Base-by-base conservation (phyloP, 23 tunicate species). In the Styela plicata region DNA sequence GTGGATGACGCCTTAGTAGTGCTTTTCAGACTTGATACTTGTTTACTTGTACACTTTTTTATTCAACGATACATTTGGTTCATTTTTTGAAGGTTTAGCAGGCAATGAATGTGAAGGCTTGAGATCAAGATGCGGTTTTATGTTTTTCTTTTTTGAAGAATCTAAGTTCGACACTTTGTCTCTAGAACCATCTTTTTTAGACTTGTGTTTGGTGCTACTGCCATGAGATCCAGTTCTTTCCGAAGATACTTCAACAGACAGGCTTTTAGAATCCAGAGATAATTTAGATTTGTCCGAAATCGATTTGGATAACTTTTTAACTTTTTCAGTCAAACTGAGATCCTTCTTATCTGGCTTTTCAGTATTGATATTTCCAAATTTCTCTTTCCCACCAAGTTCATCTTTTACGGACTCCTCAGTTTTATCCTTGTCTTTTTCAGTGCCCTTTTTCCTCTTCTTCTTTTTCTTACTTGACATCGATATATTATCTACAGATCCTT, bases 41-140 rank as follows among this genome's bases (percentile, higher is more conserved):
- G 57, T 44, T 44, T 44, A 44, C 57, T 44, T 44, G 57, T 5
- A 44, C 57, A 5, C 13, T 44, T 44, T 13, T 44, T 44, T 5
- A 13, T 44, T 44, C 57, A 7, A 44, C n/a, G n/a, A n/a, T 18
- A 24, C 27, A 68, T 24, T 31, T 29, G 34, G 5, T 17, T 3
- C 77, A 21, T 31, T 29, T 30, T 71, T 71, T 31, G 36, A 26
- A 24, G 70, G 7, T 22, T 33, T 28, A 21, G 3, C 36, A 5
- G 77, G 77, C 17, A 34, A 33, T 21, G 77, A 71, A 71, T 71
- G 77, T 3, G 77, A 71, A 34, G 17, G 36, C 17, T 71, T 71
- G 35, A 71, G 77, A 71, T 71, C 77, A 32, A 16, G 17, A 30
- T 71, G 77, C 7, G 35, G 36, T 34, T 71, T 71, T 18, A 71